Percentiles rank a stretch among this genome's conserved stretches.
Conservation (phyloP, 2,888 invertebrate genomes). For the Drosophila mercatorum region DNA sequence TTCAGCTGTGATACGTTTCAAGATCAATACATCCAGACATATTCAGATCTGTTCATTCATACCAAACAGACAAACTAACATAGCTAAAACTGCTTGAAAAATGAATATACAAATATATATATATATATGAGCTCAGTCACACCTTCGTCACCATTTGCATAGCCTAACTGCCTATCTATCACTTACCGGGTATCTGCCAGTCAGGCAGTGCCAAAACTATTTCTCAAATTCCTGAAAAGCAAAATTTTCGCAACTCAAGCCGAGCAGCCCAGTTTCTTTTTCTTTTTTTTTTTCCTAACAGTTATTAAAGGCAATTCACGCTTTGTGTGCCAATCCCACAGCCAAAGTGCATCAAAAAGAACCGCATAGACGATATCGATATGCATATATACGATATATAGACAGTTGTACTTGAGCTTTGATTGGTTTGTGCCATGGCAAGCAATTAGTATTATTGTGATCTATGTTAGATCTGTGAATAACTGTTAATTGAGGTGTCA, state of each 20-base stretch:
- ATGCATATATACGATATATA: slow-evolving; percentile 7
- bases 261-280: neutral
- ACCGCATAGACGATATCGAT: slow-evolving; percentile 30
- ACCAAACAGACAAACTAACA: too few species aligned
- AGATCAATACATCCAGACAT: too few species aligned
- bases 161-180: too few species aligned
- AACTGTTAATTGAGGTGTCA: slow-evolving; percentile 61
- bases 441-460: slow-evolving; percentile 52
- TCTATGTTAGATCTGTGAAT: slow-evolving; percentile 43
- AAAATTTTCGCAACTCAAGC: neutral
- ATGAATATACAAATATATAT: too few species aligned
- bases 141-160: too few species aligned
- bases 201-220: neutral
- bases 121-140: too few species aligned
- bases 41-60: too few species aligned
- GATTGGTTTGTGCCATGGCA: slow-evolving; percentile 45
- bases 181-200: neutral
- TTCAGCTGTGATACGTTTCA: too few species aligned
- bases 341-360: slow-evolving; percentile 27
- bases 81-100: too few species aligned
- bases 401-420: slow-evolving; percentile 37
- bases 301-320: slow-evolving; percentile 6
- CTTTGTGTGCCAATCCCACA: slow-evolving; percentile 5
- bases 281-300: neutral
- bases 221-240: neutral